These are phyloP conservation scores for Paramuricea clavata DNA, from an alignment of 92 coral and sea anemone genomes.

Conservation along the genomic window DNA sequence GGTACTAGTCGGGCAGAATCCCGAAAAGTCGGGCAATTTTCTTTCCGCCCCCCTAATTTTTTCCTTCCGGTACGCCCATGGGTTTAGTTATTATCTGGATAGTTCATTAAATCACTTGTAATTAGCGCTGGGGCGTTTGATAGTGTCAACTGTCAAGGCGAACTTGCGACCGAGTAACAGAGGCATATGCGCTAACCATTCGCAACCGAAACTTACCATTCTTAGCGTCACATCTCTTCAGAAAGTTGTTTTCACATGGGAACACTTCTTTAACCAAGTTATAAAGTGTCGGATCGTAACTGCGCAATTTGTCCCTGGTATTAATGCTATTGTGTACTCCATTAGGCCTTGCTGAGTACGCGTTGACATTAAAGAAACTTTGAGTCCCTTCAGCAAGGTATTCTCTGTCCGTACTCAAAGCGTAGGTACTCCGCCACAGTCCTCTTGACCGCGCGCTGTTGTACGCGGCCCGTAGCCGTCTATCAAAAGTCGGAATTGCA, in stretches of 20 bases:
- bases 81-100: too few species aligned
- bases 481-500: slow-evolving; percentile 87
- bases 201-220: slow-evolving; percentile 76
- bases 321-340: slow-evolving; percentile 90
- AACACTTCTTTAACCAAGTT: slow-evolving; percentile 85
- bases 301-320: slow-evolving; percentile 75
- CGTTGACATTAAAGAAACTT: slow-evolving; percentile 88
- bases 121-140: too few species aligned
- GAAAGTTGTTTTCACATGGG: slow-evolving; percentile 81
- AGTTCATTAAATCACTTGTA: too few species aligned
- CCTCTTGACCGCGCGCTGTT: slow-evolving; percentile 64
- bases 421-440: slow-evolving; percentile 89
- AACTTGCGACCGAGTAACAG: too few species aligned
- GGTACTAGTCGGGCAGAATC: too few species aligned
- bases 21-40: too few species aligned
- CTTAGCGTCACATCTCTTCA: slow-evolving; percentile 87
- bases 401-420: slow-evolving; percentile 91
- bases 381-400: slow-evolving; percentile 98
- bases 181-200: too few species aligned
- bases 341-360: slow-evolving; percentile 75
- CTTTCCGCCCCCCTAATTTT: too few species aligned
- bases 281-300: slow-evolving; percentile 80
- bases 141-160: too few species aligned
- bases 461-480: slow-evolving; percentile 80
- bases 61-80: too few species aligned